These are phyloP conservation scores for Hoplias malabaricus DNA, from an alignment of 2,113 vertebrate genomes.

Conservation along the genomic window DNA sequence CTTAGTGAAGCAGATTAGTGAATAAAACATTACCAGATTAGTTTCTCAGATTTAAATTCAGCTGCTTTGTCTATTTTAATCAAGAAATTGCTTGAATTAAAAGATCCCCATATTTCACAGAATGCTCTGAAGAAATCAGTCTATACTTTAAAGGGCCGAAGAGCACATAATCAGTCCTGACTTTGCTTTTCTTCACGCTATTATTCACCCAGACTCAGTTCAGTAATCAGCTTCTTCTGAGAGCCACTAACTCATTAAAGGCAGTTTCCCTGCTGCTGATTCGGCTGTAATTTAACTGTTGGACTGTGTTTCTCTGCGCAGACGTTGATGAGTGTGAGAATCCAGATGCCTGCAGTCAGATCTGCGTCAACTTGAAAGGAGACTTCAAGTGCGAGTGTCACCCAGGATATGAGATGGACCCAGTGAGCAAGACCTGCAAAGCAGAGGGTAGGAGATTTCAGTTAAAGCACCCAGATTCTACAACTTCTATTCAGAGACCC, in stretches of 20 bases:
- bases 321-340: conserved; percentile 88
- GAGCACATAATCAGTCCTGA: not conserved
- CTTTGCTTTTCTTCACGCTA: no score
- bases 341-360: conserved; percentile 86
- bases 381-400: conserved; percentile 88
- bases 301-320: conserved; percentile 62
- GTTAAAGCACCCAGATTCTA: not conserved
- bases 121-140: not conserved
- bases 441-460: conserved; percentile 67
- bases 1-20: no score
- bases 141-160: not conserved
- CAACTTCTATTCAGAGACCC: no score
- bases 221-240: not conserved
- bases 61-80: no score
- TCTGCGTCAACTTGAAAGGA: conserved; percentile 88
- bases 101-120: not conserved
- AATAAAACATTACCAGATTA: no score
- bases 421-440: conserved; percentile 85
- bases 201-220: not conserved
- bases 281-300: not conserved
- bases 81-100: no score
- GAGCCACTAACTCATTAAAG: not conserved
- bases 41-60: no score
- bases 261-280: not conserved
- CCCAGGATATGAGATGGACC: conserved; percentile 85